Conservation (phyloP, 2,888 invertebrate genomes). For the Buathra laborator region DNA sequence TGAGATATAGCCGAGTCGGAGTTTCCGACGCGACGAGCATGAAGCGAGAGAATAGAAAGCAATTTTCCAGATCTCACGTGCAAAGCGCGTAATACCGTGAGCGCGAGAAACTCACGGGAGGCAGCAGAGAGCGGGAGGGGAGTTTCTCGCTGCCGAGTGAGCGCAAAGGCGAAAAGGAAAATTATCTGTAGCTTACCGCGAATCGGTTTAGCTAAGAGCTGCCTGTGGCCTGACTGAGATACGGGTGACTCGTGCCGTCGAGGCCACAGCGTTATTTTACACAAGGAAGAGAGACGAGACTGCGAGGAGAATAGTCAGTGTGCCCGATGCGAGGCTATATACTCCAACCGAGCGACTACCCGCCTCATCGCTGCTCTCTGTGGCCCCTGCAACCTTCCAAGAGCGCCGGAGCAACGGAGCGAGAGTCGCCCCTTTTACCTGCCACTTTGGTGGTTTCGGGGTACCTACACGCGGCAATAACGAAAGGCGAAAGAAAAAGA, state of each 20-base stretch:
- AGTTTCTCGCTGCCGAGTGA: background rate
- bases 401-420: constrained; percentile 44
- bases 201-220: constrained; percentile 51
- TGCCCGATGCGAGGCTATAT: constrained; percentile 33
- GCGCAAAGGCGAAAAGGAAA: constrained; percentile 43
- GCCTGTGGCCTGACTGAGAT: constrained; percentile 31
- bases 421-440: constrained; percentile 47
- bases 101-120: constrained; percentile 22
- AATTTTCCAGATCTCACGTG: constrained; percentile 63
- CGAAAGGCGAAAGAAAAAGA: constrained; percentile 24
- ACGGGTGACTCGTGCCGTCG: constrained; percentile 48
- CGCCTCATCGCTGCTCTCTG: constrained; percentile 12
- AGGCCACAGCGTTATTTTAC: constrained; percentile 16
- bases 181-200: constrained; percentile 53
- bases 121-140: background rate
- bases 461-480: constrained; percentile 18
- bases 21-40: background rate
- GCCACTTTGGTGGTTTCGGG: constrained; percentile 66
- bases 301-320: constrained; percentile 22
- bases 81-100: constrained; percentile 43
- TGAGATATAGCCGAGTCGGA: background rate
- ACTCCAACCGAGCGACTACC: constrained; percentile 41
- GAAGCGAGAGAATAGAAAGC: constrained; percentile 60
- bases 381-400: constrained; percentile 58
- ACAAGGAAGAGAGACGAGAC: background rate